Evolutionary conservation across 2,113 vertebrate species (phyloP).

Genomic region (Cyrtonyx montezumae): DNA sequence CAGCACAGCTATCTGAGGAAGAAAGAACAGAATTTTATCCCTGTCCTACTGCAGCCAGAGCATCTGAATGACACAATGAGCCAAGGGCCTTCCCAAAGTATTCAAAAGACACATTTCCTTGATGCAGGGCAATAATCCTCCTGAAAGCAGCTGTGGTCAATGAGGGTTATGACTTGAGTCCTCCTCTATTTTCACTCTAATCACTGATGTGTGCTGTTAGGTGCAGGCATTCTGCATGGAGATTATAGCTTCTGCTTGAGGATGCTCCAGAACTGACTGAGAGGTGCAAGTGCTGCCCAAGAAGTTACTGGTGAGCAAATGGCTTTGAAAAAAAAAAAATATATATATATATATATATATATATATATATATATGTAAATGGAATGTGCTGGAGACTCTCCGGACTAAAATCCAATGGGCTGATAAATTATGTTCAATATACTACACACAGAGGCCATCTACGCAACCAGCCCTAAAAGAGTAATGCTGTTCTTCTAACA

Average conservation of each 20-base stretch:
- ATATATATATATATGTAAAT: neutral
- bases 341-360: too few relatives aligned
- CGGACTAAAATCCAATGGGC: neutral
- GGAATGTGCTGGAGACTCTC: neutral
- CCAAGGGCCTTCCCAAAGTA: neutral
- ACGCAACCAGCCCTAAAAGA: neutral
- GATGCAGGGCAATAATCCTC: fast-evolving
- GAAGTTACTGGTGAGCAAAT: neutral
- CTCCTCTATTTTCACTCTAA: neutral
- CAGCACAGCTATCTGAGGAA: neutral
- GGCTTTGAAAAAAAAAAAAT: neutral
- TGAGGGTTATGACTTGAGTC: neutral
- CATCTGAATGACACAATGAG: neutral
- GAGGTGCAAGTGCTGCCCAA: neutral
- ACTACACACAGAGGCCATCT: neutral
- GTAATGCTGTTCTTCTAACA: neutral
- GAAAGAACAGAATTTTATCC: neutral
- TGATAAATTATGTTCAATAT: neutral
- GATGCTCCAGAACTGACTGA: neutral
- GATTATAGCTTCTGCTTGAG: neutral
- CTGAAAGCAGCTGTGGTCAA: neutral
- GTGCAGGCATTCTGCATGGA: neutral
- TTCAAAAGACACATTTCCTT: neutral
- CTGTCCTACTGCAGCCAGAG: neutral
- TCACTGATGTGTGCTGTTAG: neutral